Evolutionary conservation across 2,888 invertebrate species (phyloP).

Genomic region (Agrenia bidenticulata): DNA sequence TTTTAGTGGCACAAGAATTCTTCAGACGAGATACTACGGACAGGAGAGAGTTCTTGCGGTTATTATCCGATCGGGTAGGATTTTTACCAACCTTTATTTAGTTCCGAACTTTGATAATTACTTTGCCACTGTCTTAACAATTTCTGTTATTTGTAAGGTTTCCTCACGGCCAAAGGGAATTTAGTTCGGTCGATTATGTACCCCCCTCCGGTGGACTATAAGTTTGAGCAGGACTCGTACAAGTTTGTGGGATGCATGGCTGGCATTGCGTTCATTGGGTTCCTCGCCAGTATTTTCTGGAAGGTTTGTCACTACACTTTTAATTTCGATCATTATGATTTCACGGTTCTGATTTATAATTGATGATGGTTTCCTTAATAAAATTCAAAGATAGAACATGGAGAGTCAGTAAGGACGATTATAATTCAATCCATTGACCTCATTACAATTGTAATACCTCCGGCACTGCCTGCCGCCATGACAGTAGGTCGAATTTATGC

Average conservation of each 20-base stretch:
- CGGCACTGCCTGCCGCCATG: background rate
- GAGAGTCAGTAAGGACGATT: background rate
- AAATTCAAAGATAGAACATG: background rate
- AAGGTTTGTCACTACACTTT: background rate
- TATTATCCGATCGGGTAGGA: constrained; percentile 3
- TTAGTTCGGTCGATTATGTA: background rate
- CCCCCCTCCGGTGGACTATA: constrained; percentile 1
- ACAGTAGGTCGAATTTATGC: constrained; percentile 2
- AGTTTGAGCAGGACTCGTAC: constrained; percentile 4
- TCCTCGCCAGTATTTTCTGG: background rate
- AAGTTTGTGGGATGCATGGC: background rate
- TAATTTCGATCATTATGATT: too few species aligned
- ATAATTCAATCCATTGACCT: constrained; percentile 1
- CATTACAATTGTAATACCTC: background rate
- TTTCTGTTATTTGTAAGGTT: background rate
- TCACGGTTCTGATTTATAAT: too few species aligned
- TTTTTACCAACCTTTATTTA: too few species aligned
- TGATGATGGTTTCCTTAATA: too few species aligned
- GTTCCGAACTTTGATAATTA: too few species aligned
- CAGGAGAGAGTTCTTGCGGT: constrained; percentile 1
- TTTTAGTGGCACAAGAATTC: background rate
- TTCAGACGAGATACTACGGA: constrained; percentile 1
- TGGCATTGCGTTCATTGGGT: background rate
- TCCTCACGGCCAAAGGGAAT: background rate
- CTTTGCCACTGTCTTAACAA: too few species aligned